Conservation (phyloP, 2,113 vertebrate genomes). For the Phrynosoma platyrhinos region DNA sequence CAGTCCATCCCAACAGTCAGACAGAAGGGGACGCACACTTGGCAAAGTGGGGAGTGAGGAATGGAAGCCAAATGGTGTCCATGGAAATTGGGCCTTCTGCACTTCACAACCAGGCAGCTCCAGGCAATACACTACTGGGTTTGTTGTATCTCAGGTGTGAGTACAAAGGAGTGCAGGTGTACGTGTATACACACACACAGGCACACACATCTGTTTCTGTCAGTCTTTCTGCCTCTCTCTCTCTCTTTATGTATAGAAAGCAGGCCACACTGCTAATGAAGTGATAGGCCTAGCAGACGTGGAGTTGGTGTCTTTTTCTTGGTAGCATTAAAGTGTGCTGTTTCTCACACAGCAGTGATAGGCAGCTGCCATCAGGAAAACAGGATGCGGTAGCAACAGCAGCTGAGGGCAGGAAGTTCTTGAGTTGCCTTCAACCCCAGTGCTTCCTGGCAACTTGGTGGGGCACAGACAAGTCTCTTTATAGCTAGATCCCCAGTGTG, state of each 20-base stretch:
- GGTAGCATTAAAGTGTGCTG: not conserved
- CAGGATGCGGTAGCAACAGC: conserved; percentile 65
- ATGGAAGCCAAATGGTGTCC: conserved; percentile 18
- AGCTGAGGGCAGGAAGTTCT: not conserved
- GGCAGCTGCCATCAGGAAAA: not conserved
- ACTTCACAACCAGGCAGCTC: not conserved
- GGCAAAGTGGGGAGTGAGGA: not conserved
- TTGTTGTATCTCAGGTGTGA: not conserved
- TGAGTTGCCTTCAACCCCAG: not conserved
- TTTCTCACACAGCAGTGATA: conserved; percentile 38
- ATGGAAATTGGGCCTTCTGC: conserved; percentile 18
- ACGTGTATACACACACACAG: not conserved
- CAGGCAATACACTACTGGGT: accelerated
- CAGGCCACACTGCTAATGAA: not conserved
- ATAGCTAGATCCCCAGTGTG: not conserved
- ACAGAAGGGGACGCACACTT: conserved; percentile 12
- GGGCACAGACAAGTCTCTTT: not conserved
- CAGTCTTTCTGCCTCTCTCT: no score
- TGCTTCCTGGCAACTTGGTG: not conserved
- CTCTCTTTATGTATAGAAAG: not conserved
- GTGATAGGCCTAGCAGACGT: not conserved
- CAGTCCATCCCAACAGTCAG: not conserved
- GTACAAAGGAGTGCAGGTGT: accelerated
- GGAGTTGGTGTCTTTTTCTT: not conserved
- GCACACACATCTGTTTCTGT: no score